phyloP scores from a whole-genome alignment of 2,888 invertebrate genomes.

The Dorcus parallelipipedus region DNA sequence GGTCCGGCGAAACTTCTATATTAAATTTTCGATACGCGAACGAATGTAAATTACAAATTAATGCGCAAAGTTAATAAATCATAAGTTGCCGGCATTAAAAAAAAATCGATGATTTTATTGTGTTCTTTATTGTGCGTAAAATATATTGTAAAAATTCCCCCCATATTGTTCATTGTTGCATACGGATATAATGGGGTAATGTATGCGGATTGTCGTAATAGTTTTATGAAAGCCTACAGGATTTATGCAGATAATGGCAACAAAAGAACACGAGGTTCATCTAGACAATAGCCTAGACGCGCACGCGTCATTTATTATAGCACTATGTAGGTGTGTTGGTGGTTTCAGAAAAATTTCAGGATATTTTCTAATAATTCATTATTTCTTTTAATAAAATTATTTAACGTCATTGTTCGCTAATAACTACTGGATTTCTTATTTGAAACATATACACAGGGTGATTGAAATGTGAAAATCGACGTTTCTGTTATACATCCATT shows the following conservation, averaged over 20 bases:
- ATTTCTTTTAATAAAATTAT: too few relatives aligned
- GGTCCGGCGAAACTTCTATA: slow-evolving; percentile 4
- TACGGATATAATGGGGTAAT: slow-evolving; percentile 28
- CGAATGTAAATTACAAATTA: neutral
- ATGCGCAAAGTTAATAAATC: slow-evolving; percentile 11
- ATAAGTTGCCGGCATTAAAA: neutral
- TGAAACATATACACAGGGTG: too few relatives aligned
- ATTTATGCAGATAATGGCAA: slow-evolving; percentile 38
- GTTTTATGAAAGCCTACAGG: slow-evolving; percentile 36
- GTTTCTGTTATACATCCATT: too few relatives aligned
- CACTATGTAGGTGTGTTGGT: too few relatives aligned
- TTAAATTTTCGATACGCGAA: slow-evolving; percentile 3
- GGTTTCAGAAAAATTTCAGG: too few relatives aligned
- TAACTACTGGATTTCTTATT: too few relatives aligned
- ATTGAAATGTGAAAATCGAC: too few relatives aligned
- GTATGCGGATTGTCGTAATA: slow-evolving; percentile 37
- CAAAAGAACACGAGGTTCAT: slow-evolving; percentile 34
- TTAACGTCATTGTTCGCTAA: too few relatives aligned
- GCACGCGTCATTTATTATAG: slow-evolving; percentile 23
- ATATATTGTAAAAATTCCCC: slow-evolving; percentile 27
- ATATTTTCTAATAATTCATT: too few relatives aligned
- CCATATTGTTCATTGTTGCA: slow-evolving; percentile 31
- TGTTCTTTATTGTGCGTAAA: slow-evolving; percentile 27
- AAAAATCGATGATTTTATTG: slow-evolving; percentile 14
- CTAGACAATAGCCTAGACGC: slow-evolving; percentile 31